These are phyloP conservation scores for Homarus gammarus DNA, from an alignment of 2,888 invertebrate species.

Conservation along the genomic window DNA sequence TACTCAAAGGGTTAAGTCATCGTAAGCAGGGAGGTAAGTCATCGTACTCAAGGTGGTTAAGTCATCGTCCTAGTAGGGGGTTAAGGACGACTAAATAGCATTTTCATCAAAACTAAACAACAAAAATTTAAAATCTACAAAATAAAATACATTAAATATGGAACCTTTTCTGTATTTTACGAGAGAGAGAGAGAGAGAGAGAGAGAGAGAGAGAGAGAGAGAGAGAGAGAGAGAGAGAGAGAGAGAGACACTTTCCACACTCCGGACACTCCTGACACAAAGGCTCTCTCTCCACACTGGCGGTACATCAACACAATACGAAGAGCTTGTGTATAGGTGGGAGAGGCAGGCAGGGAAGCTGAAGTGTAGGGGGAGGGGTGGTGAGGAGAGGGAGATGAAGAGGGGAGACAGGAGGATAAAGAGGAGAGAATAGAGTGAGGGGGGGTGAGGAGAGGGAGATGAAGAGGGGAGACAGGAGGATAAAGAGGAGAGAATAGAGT, in stretches of 20 bases:
- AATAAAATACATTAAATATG: too few relatives aligned
- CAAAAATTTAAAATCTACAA: too few relatives aligned
- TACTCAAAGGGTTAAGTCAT: too few relatives aligned
- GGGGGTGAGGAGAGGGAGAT: neutral
- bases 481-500: neutral
- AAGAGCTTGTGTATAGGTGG: too few relatives aligned
- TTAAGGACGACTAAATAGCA: too few relatives aligned
- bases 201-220: slow-evolving; percentile 19
- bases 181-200: neutral
- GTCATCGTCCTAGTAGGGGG: too few relatives aligned
- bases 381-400: neutral
- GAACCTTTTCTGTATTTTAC: neutral
- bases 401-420: neutral
- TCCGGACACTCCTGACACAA: neutral
- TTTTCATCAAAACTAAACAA: too few relatives aligned
- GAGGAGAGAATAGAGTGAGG: neutral
- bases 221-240: slow-evolving; percentile 26
- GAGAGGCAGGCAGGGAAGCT: too few relatives aligned
- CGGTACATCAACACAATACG: too few relatives aligned
- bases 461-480: neutral
- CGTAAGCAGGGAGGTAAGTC: too few relatives aligned
- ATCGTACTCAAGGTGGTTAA: too few relatives aligned
- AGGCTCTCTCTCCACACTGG: neutral
- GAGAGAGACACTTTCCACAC: neutral
- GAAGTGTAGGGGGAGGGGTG: neutral